Evolutionary conservation across 2,888 invertebrate species (phyloP), one percentile per base, ranked within the genome.

Genomic region (Tenthredo notha): DNA sequence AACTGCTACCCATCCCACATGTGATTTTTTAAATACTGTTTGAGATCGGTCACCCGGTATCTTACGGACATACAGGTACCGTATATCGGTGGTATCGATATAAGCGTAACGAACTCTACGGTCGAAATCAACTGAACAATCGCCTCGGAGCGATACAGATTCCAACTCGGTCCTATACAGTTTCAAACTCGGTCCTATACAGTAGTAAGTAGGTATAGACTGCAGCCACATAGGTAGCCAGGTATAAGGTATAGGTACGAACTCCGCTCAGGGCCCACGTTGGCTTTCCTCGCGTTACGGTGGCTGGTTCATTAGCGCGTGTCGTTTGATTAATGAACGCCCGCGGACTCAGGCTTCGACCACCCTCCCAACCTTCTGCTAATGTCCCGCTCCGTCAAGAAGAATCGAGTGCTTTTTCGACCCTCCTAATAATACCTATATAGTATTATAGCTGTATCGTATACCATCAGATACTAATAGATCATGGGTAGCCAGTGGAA

Each of bases 301-400:
- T 80, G 58, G 90, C 89, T 89, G 90, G 91, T 92, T 92, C 92
- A 92, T 92, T 92, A 92, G 92, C 91, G 91, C 91, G 89, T 91
- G 91, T 92, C 89, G 91, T 92, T 92, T 92, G 92, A 92, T 92
- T 92, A 92, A 92, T 92, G 91, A 89, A 87, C 89, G 87, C 87
- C 87, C 87, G 89, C 90, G 72, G 84, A 80, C 80, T 21, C 80
- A 21, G 58, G 37, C n/a, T 61, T 40, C 58, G 21, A 61, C 80
- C 80, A 80, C 80, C 80, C 80, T 21, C 21, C 58, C 58, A 61
- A 80, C 61, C 80, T 80, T 25, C 61, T 37, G 61, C 80, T 80
- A 80, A 80, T 80, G 80, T 80, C 61, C 61, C 58, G 61, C 33
- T 80, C 58, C 58, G 80, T 83, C 83, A 50, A 50, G 67, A 83